phyloP scores from a whole-genome alignment of 2,113 vertebrate species.

The Pedionomus torquatus region DNA sequence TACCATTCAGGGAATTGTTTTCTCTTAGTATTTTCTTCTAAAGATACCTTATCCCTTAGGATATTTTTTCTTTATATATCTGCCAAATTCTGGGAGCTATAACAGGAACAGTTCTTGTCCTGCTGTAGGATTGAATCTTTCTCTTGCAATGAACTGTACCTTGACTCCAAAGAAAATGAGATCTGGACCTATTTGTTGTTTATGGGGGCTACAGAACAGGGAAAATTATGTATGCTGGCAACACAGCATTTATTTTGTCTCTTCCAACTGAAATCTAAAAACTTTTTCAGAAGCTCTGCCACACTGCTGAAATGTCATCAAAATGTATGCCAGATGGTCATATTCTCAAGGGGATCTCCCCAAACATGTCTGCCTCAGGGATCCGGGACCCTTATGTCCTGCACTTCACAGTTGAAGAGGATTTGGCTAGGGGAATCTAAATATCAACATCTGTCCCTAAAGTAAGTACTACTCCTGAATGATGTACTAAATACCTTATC shows the following conservation, averaged over 20 bases:
- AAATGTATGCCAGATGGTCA: conserved; percentile 11
- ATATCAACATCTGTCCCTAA: conserved; percentile 35
- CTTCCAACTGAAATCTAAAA: neutral
- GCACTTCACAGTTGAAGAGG: neutral
- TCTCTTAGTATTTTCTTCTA: neutral
- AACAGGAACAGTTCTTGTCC: neutral
- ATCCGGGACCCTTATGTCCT: neutral
- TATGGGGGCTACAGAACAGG: neutral
- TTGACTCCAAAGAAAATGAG: neutral
- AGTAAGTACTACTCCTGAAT: neutral
- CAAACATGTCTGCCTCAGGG: neutral
- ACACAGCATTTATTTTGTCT: neutral
- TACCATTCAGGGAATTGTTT: neutral
- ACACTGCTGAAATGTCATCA: conserved; percentile 7
- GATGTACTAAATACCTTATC: neutral
- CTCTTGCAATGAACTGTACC: neutral
- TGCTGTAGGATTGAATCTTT: neutral
- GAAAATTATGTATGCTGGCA: neutral
- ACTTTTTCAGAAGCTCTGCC: neutral
- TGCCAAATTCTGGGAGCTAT: neutral
- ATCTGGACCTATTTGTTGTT: neutral
- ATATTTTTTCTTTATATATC: neutral
- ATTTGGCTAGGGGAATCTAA: neutral
- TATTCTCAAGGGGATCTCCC: neutral
- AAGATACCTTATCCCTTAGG: neutral